phyloP scores from a whole-genome alignment of 2,797 vertebrate genomes.

The Sebastes minor region DNA sequence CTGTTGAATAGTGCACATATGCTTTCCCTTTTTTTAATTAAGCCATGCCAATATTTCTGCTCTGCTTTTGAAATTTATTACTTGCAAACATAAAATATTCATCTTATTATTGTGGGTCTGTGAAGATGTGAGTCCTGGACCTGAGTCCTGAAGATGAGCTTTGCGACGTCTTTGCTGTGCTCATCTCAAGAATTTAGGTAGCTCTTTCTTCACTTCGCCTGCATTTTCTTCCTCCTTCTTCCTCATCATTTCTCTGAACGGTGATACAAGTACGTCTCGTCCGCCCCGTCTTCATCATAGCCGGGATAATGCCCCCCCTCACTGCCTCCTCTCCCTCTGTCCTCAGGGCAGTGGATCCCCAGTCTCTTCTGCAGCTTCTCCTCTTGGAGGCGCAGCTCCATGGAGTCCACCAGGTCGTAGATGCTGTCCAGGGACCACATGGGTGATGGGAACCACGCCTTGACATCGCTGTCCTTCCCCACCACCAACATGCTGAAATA shows the following conservation, averaged over 20 bases:
- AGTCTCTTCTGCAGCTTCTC: constrained; percentile 79
- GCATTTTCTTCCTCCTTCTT: neutral
- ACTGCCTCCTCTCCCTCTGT: constrained; percentile 45
- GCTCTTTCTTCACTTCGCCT: neutral
- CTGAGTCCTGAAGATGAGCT: constrained; percentile 3
- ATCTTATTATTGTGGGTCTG: neutral
- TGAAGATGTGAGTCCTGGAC: neutral
- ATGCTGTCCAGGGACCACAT: constrained; percentile 83
- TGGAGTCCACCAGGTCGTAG: constrained; percentile 85
- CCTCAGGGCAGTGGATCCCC: constrained; percentile 81
- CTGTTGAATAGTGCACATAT: neutral
- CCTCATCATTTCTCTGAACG: constrained; percentile 53
- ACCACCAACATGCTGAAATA: constrained; percentile 86
- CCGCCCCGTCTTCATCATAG: constrained; percentile 57
- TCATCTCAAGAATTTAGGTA: neutral
- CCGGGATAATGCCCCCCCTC: constrained; percentile 48
- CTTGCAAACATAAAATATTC: constrained; percentile 17
- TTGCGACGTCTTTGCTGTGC: neutral
- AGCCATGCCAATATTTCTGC: neutral
- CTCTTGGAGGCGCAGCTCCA: constrained; percentile 81
- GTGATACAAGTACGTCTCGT: constrained; percentile 67
- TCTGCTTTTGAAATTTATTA: constrained; percentile 10
- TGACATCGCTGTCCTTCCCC: constrained; percentile 82
- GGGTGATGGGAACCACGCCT: constrained; percentile 84
- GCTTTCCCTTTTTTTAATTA: constrained; percentile 11